Evolutionary conservation across 2,113 vertebrate genomes (phyloP).

Genomic region (Labeo catla): DNA sequence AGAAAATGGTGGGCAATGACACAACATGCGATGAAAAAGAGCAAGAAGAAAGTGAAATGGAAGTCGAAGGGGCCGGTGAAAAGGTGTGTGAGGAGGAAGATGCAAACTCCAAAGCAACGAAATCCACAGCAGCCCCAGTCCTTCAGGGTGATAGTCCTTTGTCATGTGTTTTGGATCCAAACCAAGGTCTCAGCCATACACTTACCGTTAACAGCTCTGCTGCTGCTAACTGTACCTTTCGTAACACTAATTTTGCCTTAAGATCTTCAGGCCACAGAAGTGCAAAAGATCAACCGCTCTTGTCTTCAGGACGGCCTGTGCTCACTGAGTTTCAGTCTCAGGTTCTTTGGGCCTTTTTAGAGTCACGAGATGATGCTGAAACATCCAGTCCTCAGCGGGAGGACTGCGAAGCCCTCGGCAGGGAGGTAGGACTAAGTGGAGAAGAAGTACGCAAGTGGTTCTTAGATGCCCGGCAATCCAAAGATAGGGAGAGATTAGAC

Average conservation of each 20-base stretch:
- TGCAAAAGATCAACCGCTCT: slow-evolving; percentile 51
- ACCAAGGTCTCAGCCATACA: slow-evolving; percentile 42
- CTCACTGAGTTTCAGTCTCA: slow-evolving; percentile 80
- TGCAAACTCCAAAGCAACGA: slow-evolving; percentile 58
- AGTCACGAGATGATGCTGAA: slow-evolving; percentile 76
- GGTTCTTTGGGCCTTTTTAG: slow-evolving; percentile 79
- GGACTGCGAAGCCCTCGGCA: slow-evolving; percentile 78
- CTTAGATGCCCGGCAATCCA: slow-evolving; percentile 67
- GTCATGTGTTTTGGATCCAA: slow-evolving; percentile 69
- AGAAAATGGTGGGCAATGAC: slow-evolving; percentile 55
- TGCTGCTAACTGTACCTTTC: slow-evolving; percentile 63
- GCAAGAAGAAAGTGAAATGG: slow-evolving; percentile 47
- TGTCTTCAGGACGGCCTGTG: slow-evolving; percentile 63
- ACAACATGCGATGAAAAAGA: slow-evolving; percentile 51
- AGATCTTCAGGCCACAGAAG: slow-evolving; percentile 62
- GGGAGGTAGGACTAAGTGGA: slow-evolving; percentile 76
- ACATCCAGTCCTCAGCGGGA: slow-evolving; percentile 75
- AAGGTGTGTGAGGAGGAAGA: slow-evolving; percentile 62
- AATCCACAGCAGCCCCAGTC: slow-evolving; percentile 62
- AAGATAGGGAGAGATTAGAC: slow-evolving; percentile 64
- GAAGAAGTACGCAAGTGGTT: slow-evolving; percentile 77
- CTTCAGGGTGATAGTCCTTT: slow-evolving; percentile 66
- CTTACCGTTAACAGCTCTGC: slow-evolving; percentile 37
- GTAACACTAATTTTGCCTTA: slow-evolving; percentile 67
- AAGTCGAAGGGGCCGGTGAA: slow-evolving; percentile 62